Evolutionary conservation across 2,888 invertebrate genomes (phyloP).

Genomic region (Eristalis tenax): DNA sequence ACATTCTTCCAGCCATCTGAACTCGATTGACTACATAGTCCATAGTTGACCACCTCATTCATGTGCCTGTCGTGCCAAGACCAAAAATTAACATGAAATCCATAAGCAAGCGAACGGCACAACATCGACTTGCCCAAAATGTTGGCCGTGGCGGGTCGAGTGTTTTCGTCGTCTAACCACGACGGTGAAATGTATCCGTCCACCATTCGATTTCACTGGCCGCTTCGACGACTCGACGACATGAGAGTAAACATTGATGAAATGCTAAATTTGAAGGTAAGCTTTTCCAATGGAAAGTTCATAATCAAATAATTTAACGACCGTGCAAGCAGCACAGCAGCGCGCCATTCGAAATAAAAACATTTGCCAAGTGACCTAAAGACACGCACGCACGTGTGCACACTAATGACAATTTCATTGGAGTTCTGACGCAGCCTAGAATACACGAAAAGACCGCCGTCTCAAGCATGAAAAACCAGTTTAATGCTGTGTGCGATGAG

Average conservation of each 20-base stretch:
- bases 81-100: neutral
- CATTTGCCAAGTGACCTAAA: slow-evolving; percentile 9
- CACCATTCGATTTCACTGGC: neutral
- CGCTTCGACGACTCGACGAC: neutral
- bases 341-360: neutral
- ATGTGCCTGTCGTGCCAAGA: neutral
- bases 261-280: slow-evolving; percentile 1
- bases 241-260: neutral
- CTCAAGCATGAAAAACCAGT: neutral
- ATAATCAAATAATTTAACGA: slow-evolving; percentile 12
- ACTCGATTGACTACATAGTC: neutral
- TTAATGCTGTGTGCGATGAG: neutral
- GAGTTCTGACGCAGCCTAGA: neutral
- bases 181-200: neutral
- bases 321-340: neutral
- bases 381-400: neutral
- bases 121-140: neutral
- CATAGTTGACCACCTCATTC: neutral
- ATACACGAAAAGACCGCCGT: neutral
- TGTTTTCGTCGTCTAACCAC: neutral
- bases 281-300: slow-evolving; percentile 36
- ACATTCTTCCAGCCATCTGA: neutral
- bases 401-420: slow-evolving; percentile 16
- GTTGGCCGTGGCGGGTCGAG: neutral
- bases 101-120: neutral